Evolutionary conservation across 1,140 invertebrate species (phyloP).

Genomic region (Asobara japonica): DNA sequence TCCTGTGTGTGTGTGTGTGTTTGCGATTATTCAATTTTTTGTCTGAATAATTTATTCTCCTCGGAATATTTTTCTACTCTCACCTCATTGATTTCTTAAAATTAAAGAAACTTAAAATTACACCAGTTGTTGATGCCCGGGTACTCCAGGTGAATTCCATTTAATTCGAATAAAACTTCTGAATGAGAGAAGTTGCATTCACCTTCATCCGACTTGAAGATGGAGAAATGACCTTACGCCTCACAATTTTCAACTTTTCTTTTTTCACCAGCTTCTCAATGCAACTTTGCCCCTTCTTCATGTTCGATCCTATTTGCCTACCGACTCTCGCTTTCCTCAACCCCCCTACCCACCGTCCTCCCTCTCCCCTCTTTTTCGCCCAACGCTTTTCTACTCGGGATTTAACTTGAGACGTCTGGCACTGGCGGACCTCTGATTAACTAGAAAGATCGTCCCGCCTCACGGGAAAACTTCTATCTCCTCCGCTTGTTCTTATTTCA

Average conservation of each 20-base stretch:
- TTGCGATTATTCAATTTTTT: too few species aligned
- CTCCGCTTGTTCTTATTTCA: slow-evolving; percentile 25
- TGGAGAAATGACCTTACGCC: neutral
- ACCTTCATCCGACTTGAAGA: neutral
- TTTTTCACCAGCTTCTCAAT: neutral
- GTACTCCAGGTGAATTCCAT: too few species aligned
- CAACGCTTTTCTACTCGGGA: slow-evolving; percentile 7
- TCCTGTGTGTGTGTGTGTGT: too few species aligned
- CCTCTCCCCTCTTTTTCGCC: neutral
- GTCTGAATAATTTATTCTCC: too few species aligned
- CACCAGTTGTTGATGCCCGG: too few species aligned
- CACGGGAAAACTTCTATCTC: slow-evolving; percentile 22
- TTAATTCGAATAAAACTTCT: neutral
- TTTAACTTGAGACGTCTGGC: slow-evolving; percentile 53
- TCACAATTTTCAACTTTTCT: neutral
- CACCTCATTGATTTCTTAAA: neutral
- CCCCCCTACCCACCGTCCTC: neutral
- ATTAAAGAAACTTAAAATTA: too few species aligned
- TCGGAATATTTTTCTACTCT: too few species aligned
- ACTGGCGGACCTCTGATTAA: slow-evolving; percentile 54
- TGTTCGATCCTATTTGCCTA: slow-evolving; percentile 15
- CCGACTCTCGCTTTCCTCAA: slow-evolving; percentile 14
- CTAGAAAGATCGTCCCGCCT: slow-evolving; percentile 44
- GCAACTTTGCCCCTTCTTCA: neutral
- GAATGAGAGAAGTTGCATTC: neutral